These are phyloP conservation scores for Anhinga anhinga DNA, from an alignment of 2,113 vertebrate species.

Conservation along the genomic window DNA sequence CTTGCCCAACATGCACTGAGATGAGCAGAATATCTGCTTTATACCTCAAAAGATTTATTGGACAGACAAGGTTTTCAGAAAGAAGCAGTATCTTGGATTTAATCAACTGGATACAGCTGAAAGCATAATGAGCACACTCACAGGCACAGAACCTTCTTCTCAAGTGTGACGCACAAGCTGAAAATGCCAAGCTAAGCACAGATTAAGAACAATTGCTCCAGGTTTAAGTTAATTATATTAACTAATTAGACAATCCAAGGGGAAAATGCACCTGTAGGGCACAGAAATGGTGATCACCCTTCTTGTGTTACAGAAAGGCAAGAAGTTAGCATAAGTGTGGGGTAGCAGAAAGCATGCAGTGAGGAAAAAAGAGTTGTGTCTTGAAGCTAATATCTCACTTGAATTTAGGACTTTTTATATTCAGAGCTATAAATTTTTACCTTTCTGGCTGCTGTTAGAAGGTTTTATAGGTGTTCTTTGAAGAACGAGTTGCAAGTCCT, in stretches of 20 bases:
- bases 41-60: neutral
- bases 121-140: neutral
- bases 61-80: neutral
- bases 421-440: neutral
- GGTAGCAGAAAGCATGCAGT: neutral
- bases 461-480: neutral
- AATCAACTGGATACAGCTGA: neutral
- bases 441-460: neutral
- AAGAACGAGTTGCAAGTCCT: neutral
- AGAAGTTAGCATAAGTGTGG: neutral
- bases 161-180: neutral
- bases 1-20: fast-evolving
- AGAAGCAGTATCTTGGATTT: neutral
- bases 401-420: neutral
- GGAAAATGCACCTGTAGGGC: neutral
- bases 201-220: neutral
- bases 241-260: neutral
- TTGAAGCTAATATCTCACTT: neutral
- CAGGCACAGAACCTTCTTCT: neutral
- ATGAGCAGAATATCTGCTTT: neutral
- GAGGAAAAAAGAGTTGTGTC: neutral
- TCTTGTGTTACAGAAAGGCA: neutral
- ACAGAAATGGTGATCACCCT: neutral
- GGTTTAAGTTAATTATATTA: neutral
- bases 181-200: neutral